Evolutionary conservation across 2,797 vertebrate genomes (phyloP).

Genomic region (Eospalax fontanierii): DNA sequence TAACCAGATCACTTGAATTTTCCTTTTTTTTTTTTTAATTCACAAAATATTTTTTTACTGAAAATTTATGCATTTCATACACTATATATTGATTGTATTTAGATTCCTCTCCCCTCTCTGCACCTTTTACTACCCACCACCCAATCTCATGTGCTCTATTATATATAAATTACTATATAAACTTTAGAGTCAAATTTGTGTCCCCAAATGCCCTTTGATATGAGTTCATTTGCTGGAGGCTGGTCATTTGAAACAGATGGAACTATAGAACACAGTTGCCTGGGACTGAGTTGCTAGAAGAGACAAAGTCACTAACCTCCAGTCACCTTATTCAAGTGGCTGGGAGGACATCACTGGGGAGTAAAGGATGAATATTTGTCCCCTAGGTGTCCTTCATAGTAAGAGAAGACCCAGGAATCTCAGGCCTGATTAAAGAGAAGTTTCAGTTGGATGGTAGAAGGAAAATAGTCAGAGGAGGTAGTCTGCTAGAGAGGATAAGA

Average conservation of each 20-base stretch:
- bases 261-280: not conserved
- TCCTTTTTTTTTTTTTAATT: too few species aligned
- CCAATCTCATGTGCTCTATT: too few species aligned
- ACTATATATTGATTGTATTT: too few species aligned
- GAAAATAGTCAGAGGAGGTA: not conserved
- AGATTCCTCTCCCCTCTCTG: too few species aligned
- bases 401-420: not conserved
- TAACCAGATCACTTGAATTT: not conserved
- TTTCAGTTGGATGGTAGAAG: slow-evolving; percentile 4
- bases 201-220: too few species aligned
- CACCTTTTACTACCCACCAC: too few species aligned
- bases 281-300: not conserved
- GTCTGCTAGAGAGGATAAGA: not conserved
- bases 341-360: not conserved
- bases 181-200: too few species aligned
- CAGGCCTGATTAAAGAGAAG: slow-evolving; percentile 3
- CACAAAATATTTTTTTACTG: too few species aligned
- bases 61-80: too few species aligned
- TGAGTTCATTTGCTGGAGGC: too few species aligned
- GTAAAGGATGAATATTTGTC: not conserved
- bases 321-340: slow-evolving; percentile 32
- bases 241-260: too few species aligned
- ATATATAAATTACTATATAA: too few species aligned
- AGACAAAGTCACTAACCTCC: not conserved
- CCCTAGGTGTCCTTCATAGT: not conserved